Percentiles rank a stretch among this genome's conserved stretches.
phyloP scores from a whole-genome alignment of 2,113 vertebrate species.

The Ictidomys tridecemlineatus region DNA sequence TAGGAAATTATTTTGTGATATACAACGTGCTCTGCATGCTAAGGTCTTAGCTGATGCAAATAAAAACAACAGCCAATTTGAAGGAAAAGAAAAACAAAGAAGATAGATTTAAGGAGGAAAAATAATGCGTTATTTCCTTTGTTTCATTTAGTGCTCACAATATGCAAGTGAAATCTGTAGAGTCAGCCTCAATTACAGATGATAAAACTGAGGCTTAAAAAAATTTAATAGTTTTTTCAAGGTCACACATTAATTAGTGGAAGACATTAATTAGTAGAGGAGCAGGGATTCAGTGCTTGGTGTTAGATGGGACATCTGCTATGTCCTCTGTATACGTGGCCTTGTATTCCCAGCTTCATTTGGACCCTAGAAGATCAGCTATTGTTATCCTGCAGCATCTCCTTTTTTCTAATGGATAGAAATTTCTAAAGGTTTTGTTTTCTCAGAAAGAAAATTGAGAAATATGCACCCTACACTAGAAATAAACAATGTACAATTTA shows the following conservation, averaged over 20 bases:
- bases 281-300: not conserved
- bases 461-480: not conserved
- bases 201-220: not conserved
- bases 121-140: not conserved
- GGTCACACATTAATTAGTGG: not conserved
- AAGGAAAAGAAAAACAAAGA: slow-evolving; percentile 39
- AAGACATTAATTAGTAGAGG: not conserved
- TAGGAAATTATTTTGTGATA: slow-evolving; percentile 16
- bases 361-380: not conserved
- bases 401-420: not conserved
- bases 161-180: not conserved
- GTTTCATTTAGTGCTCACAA: not conserved
- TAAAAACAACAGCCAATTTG: not conserved
- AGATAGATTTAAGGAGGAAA: not conserved
- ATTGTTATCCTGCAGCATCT: not conserved
- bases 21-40: not conserved
- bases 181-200: not conserved
- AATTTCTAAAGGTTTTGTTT: not conserved
- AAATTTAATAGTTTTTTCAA: not conserved
- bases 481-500: not conserved
- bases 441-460: not conserved
- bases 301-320: not conserved
- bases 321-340: not conserved
- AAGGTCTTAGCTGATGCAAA: not conserved
- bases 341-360: not conserved